Conservation (phyloP, 2,113 vertebrate genomes). For the Collichthys lucidus region DNA sequence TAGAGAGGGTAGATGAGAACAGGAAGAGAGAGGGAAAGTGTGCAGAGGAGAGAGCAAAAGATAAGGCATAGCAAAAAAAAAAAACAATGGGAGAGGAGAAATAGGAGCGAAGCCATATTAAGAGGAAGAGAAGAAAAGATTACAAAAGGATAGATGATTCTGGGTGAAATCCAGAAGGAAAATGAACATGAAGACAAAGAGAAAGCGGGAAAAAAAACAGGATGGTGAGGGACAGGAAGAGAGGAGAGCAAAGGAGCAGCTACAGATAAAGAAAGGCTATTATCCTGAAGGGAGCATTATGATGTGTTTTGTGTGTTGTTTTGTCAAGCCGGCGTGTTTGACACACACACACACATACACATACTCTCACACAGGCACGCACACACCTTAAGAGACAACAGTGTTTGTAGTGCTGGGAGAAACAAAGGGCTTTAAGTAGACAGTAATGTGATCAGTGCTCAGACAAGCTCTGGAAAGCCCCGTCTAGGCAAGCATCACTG, state of each 20-base stretch:
- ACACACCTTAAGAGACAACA: constrained; percentile 58
- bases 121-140: constrained; percentile 49
- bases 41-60: constrained; percentile 27
- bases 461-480: constrained; percentile 64
- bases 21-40: constrained; percentile 38
- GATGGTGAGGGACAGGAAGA: constrained; percentile 20
- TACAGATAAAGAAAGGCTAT: constrained; percentile 72
- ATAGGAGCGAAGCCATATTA: constrained; percentile 37
- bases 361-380: constrained; percentile 21
- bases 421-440: constrained; percentile 77
- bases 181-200: constrained; percentile 35
- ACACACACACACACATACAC: constrained; percentile 43
- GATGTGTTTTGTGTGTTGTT: constrained; percentile 70
- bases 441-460: constrained; percentile 75
- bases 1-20: constrained; percentile 34
- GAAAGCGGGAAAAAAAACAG: not conserved
- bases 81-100: constrained; percentile 32
- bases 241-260: constrained; percentile 53
- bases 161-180: constrained; percentile 43
- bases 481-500: constrained; percentile 38
- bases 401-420: constrained; percentile 65
- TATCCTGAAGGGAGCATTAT: constrained; percentile 69
- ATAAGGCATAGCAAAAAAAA: constrained; percentile 15
- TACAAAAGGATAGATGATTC: constrained; percentile 31
- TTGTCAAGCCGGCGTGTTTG: constrained; percentile 56